These are phyloP conservation scores for Palaemon carinicauda DNA, from an alignment of 1,140 invertebrate genomes.

Conservation along the genomic window DNA sequence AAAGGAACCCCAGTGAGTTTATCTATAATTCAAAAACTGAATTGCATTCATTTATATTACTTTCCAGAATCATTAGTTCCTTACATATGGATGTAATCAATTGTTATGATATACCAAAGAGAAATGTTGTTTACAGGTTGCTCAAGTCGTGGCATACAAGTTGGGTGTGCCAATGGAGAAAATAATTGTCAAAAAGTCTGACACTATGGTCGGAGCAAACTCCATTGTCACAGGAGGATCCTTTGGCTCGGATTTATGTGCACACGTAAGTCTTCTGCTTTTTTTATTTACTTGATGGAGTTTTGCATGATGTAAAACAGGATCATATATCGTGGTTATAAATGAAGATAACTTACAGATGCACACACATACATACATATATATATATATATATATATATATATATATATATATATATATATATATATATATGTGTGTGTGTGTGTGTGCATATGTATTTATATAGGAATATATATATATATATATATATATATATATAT, in stretches of 20 bases:
- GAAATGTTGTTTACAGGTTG: constrained; percentile 60
- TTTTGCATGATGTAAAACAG: background rate
- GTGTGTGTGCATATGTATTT: background rate
- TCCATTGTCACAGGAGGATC: constrained; percentile 64
- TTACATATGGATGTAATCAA: too few species aligned
- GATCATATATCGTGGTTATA: too few species aligned
- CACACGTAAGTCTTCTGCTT: constrained; percentile 16
- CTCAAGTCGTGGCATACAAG: constrained; percentile 64
- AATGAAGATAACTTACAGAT: background rate
- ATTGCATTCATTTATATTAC: background rate
- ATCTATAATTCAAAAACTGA: background rate
- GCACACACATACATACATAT: background rate
- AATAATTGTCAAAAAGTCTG: constrained; percentile 63
- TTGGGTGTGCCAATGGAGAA: constrained; percentile 63
- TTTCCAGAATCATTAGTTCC: too few species aligned
- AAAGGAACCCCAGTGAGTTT: background rate
- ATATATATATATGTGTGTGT: background rate
- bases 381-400: background rate
- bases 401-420: background rate
- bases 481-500: background rate
- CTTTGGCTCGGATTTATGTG: constrained; percentile 58
- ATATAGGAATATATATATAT: background rate
- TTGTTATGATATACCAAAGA: background rate
- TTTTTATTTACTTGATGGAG: background rate
- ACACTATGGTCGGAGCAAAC: constrained; percentile 62